Conservation (phyloP, 2,888 invertebrate species). For the Craniophora ligustri region DNA sequence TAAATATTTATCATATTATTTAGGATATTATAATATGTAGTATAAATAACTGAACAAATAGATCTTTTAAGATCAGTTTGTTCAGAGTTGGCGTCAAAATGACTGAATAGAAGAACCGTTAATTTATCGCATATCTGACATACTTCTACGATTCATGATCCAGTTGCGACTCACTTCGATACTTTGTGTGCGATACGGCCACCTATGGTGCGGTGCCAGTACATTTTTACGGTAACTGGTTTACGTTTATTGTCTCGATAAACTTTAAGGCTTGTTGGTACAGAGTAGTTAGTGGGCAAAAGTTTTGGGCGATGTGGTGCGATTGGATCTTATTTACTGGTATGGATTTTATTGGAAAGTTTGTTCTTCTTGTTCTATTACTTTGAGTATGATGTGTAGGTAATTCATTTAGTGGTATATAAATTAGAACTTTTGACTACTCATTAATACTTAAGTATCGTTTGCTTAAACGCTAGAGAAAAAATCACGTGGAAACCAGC, state of each 20-base stretch:
- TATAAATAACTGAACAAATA: too few relatives aligned
- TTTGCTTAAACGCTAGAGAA: too few relatives aligned
- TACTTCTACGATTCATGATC: background rate
- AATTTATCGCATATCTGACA: background rate
- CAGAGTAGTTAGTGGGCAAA: conserved; percentile 14
- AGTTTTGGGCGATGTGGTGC: conserved; percentile 12
- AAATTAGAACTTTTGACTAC: too few relatives aligned
- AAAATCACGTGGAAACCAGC: too few relatives aligned
- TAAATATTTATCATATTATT: too few relatives aligned
- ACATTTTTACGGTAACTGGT: conserved; percentile 35
- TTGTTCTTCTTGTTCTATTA: background rate
- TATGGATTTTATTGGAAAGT: background rate
- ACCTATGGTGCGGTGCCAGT: conserved; percentile 14
- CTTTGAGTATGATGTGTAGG: too few relatives aligned
- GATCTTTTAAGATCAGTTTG: too few relatives aligned
- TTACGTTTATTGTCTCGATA: conserved; percentile 45
- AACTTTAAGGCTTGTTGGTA: conserved; percentile 20
- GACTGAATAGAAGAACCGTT: too few relatives aligned
- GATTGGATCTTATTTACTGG: background rate
- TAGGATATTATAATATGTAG: too few relatives aligned
- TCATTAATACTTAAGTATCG: too few relatives aligned
- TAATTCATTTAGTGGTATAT: too few relatives aligned
- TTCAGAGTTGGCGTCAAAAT: too few relatives aligned
- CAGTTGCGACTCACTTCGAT: conserved; percentile 8
- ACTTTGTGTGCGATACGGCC: conserved; percentile 25